These are phyloP conservation scores for Sorex fumeus DNA, from an alignment of 2,113 vertebrate species.

Conservation along the genomic window DNA sequence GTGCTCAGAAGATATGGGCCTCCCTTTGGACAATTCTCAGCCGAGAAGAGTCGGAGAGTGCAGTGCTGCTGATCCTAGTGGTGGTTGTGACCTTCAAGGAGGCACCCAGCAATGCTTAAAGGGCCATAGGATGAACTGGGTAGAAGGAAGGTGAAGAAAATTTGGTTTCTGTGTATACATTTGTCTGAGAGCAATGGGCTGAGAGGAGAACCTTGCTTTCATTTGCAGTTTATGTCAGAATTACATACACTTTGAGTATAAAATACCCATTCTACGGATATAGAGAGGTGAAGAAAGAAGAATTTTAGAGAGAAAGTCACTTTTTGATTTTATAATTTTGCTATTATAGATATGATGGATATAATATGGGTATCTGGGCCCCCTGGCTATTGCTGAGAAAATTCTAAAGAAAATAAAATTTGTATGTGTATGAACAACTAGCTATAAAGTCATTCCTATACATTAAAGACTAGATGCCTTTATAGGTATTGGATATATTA, in stretches of 20 bases:
- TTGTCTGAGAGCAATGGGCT: too few species aligned
- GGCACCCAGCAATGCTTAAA: too few species aligned
- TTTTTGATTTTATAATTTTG: conserved; percentile 3
- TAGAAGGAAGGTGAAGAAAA: not conserved
- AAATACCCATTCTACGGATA: not conserved
- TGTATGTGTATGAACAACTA: not conserved
- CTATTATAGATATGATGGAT: not conserved
- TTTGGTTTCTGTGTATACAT: too few species aligned
- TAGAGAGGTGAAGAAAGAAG: not conserved
- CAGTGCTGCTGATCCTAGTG: too few species aligned
- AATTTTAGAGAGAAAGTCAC: not conserved
- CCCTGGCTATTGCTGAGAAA: conserved; percentile 26
- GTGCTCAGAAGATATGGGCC: too few species aligned
- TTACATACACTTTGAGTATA: accelerated
- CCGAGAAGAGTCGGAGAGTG: too few species aligned
- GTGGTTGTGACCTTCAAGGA: too few species aligned
- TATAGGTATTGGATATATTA: not conserved
- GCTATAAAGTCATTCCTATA: too few species aligned
- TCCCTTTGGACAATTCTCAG: too few species aligned
- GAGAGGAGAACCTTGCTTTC: not conserved
- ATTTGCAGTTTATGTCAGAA: not conserved
- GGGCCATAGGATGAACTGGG: not conserved
- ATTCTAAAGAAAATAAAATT: not conserved
- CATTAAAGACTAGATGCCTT: not conserved
- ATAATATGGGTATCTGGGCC: not conserved